These are phyloP conservation scores for Uria lomvia DNA, from an alignment of 2,113 vertebrate species.

Conservation along the genomic window DNA sequence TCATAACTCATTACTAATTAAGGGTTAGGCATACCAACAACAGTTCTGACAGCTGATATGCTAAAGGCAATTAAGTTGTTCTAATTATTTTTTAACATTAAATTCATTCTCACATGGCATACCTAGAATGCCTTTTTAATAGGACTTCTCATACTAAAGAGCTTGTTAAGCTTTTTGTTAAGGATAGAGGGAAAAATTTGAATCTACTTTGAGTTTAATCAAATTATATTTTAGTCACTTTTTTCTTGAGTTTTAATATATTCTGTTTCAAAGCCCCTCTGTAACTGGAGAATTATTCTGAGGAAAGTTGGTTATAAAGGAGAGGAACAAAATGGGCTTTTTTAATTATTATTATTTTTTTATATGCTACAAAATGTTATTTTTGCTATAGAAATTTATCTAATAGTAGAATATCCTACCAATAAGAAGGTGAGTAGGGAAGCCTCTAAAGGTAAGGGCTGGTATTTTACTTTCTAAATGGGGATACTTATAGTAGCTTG, in stretches of 20 bases:
- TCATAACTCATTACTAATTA: constrained; percentile 38
- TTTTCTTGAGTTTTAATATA: not conserved
- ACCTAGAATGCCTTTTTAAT: not conserved
- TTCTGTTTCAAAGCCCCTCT: not conserved
- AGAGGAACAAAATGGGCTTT: not conserved
- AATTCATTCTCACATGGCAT: not conserved
- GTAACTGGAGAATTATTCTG: not conserved
- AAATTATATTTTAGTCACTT: not conserved
- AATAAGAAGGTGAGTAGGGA: not conserved
- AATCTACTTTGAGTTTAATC: not conserved
- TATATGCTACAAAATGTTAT: not conserved
- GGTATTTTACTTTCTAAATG: not conserved
- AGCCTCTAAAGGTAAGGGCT: not conserved
- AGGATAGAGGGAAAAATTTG: not conserved
- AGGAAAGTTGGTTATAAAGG: not conserved
- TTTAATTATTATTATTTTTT: not conserved
- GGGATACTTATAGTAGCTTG: not conserved
- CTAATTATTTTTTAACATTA: constrained; percentile 2
- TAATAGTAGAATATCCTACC: not conserved
- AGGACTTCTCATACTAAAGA: not conserved
- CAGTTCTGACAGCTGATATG: constrained; percentile 13
- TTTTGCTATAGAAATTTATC: not conserved
- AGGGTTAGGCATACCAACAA: constrained; percentile 1
- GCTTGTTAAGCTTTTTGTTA: not conserved
- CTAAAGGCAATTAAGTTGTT: constrained; percentile 1